Evolutionary conservation across 2,888 invertebrate species (phyloP).

Genomic region (Ectropis crepuscularia): DNA sequence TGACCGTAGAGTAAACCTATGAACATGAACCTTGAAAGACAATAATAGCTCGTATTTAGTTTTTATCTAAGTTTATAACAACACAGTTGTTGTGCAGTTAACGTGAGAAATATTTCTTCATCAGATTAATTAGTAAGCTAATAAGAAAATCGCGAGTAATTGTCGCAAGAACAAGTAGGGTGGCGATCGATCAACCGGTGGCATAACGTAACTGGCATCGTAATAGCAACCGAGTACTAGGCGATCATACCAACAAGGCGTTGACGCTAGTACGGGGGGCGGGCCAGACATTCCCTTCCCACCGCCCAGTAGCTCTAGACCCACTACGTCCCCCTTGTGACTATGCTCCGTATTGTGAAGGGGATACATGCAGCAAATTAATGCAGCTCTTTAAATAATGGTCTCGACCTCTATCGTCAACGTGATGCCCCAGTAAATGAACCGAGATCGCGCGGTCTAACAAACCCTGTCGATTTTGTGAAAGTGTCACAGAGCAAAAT

Average conservation of each 20-base stretch:
- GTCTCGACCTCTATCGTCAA: slow-evolving; percentile 57
- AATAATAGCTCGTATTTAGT: background rate
- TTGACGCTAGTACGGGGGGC: slow-evolving; percentile 75
- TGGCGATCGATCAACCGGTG: slow-evolving; percentile 47
- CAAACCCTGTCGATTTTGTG: slow-evolving; percentile 27
- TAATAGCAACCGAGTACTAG: slow-evolving; percentile 71
- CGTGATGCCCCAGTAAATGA: slow-evolving; percentile 70
- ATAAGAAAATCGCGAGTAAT: slow-evolving; percentile 14
- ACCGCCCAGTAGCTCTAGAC: slow-evolving; percentile 73
- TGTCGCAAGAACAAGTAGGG: slow-evolving; percentile 30
- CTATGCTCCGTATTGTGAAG: slow-evolving; percentile 50
- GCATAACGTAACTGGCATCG: slow-evolving; percentile 55
- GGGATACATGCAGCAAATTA: slow-evolving; percentile 54
- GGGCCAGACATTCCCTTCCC: slow-evolving; percentile 78
- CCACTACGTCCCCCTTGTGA: slow-evolving; percentile 63
- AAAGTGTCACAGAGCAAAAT: slow-evolving; percentile 12
- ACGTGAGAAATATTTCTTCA: slow-evolving; percentile 9
- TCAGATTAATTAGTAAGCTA: slow-evolving; percentile 4
- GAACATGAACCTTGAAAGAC: background rate
- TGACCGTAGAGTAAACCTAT: background rate
- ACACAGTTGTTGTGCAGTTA: slow-evolving; percentile 1
- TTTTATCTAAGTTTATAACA: slow-evolving; percentile 7
- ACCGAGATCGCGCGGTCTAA: slow-evolving; percentile 52
- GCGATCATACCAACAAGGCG: slow-evolving; percentile 78
- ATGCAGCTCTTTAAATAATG: slow-evolving; percentile 59